Conservation (phyloP, 2,888 invertebrate genomes). For the Melipona beecheii region DNA sequence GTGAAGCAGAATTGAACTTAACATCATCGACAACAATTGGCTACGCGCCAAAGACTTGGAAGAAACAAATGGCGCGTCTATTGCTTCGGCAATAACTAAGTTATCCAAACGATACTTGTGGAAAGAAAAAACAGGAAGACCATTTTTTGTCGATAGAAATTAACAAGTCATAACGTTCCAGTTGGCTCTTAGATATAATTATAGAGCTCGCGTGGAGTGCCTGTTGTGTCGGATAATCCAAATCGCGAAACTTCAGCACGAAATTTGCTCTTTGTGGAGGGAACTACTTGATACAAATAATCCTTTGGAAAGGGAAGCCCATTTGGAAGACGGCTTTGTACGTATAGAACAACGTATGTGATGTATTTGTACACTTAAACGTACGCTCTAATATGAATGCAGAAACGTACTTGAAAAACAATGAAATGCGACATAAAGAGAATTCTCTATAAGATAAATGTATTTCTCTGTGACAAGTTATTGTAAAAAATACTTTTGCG, state of each 20-base stretch:
- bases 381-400: neutral
- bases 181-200: neutral
- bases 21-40: constrained; percentile 46
- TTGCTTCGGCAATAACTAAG: constrained; percentile 40
- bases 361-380: neutral
- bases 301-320: neutral
- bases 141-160: neutral
- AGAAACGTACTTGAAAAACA: neutral
- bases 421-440: neutral
- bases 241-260: neutral
- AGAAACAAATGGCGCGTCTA: constrained; percentile 27
- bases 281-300: constrained; percentile 22
- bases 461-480: neutral
- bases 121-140: neutral
- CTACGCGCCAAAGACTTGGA: constrained; percentile 38
- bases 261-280: neutral
- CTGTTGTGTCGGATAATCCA: constrained; percentile 6
- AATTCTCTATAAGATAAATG: neutral
- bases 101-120: constrained; percentile 24
- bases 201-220: neutral
- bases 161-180: neutral
- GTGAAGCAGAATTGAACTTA: constrained; percentile 22
- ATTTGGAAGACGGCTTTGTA: neutral
- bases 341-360: neutral
- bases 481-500: neutral